A percentile compares a stretch with the other conserved stretches of the same genome.
phyloP scores from a whole-genome alignment of 1,140 invertebrate genomes.

The Reticulitermes speratus region DNA sequence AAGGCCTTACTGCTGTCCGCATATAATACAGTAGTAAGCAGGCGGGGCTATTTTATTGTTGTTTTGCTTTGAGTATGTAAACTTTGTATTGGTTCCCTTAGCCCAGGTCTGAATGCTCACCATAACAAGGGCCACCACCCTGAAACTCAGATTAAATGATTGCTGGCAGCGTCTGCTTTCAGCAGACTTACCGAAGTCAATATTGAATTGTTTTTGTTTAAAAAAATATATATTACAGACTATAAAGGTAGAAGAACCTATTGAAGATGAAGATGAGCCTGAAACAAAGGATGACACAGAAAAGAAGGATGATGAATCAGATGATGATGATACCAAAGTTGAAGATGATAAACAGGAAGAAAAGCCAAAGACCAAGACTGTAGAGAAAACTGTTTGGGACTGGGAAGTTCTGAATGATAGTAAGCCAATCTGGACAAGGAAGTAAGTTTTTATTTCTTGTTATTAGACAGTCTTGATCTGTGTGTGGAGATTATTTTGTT shows the following conservation, averaged over 20 bases:
- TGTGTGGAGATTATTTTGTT: neutral
- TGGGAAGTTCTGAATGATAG: constrained; percentile 96
- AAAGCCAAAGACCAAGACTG: constrained; percentile 88
- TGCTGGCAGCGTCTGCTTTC: no score
- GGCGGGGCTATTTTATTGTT: no score
- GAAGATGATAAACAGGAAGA: constrained; percentile 71
- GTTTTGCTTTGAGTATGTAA: no score
- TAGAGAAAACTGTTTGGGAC: constrained; percentile 97
- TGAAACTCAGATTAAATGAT: no score
- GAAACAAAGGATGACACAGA: constrained; percentile 40
- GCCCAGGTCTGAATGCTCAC: no score
- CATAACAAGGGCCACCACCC: no score
- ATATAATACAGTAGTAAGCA: no score
- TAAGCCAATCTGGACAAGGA: constrained; percentile 97
- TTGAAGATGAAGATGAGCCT: constrained; percentile 52
- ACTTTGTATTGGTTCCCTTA: no score
- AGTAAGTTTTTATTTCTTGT: constrained; percentile 51
- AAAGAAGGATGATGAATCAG: constrained; percentile 44
- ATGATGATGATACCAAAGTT: constrained; percentile 57
- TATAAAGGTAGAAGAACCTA: constrained; percentile 80
- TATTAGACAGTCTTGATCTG: no score
- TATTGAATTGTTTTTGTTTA: no score
- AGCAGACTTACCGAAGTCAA: no score
- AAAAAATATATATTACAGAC: constrained; percentile 50
- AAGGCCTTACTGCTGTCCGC: no score